Percentiles rank a stretch among this genome's conserved stretches.
Conservation (phyloP, 2,113 vertebrate genomes). For the Oenanthe melanoleuca region DNA sequence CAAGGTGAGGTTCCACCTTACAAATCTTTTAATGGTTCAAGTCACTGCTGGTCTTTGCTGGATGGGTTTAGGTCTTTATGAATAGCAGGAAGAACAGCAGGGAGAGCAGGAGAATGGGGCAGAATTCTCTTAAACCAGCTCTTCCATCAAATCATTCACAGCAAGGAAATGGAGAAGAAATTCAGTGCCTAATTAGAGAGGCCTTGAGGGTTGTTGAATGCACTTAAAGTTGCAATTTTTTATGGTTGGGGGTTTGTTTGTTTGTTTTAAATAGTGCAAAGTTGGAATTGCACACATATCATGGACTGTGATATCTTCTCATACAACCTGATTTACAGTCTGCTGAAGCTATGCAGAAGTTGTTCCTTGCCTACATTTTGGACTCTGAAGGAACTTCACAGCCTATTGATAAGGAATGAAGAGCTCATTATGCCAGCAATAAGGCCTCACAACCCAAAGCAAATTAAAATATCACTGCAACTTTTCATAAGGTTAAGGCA, state of each 20-base stretch:
- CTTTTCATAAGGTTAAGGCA: not conserved
- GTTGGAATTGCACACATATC: not conserved
- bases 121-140: not conserved
- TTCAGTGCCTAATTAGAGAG: slow-evolving; percentile 19
- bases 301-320: not conserved
- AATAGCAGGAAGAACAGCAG: not conserved
- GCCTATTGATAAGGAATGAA: not conserved
- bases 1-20: slow-evolving; percentile 17
- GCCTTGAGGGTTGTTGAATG: not conserved
- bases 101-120: not conserved
- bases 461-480: not conserved
- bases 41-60: not conserved
- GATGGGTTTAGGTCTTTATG: not conserved
- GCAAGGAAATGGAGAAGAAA: not conserved
- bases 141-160: not conserved
- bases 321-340: not conserved
- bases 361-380: not conserved
- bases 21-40: not conserved
- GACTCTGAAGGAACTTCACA: not conserved
- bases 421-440: not conserved
- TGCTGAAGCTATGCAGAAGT: not conserved
- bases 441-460: not conserved
- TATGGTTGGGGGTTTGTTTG: not conserved
- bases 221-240: not conserved
- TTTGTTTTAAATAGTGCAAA: not conserved